phyloP scores from a whole-genome alignment of 2,888 invertebrate species.

The Tanypteryx hageni region DNA sequence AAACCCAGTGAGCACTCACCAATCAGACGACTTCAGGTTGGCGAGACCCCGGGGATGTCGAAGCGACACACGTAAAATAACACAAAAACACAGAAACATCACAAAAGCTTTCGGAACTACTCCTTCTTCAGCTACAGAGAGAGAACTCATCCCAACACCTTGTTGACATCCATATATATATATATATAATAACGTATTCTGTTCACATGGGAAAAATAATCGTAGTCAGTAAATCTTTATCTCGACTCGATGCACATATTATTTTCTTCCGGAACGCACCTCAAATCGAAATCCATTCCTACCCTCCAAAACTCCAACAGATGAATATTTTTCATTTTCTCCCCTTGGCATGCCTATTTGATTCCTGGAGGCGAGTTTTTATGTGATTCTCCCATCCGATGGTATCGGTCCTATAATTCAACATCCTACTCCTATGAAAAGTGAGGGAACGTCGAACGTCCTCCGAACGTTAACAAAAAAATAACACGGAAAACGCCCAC shows the following conservation, averaged over 20 bases:
- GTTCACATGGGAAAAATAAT: background rate
- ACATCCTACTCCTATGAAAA: background rate
- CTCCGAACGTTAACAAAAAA: background rate
- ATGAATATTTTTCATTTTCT: constrained; percentile 4
- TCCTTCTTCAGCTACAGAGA: no score
- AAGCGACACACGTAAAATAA: no score
- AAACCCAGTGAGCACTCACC: no score
- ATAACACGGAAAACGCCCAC: background rate
- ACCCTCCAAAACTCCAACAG: background rate
- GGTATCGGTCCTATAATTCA: constrained; percentile 48
- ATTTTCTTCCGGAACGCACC: constrained; percentile 18
- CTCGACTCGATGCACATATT: background rate
- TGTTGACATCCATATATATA: no score
- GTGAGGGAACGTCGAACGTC: background rate
- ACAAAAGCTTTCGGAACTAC: no score
- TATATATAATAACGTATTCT: no score
- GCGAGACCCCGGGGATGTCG: no score
- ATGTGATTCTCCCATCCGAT: constrained; percentile 48
- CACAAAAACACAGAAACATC: no score
- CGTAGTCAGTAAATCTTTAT: constrained; percentile 25
- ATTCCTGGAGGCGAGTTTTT: constrained; percentile 46
- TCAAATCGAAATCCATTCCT: background rate
- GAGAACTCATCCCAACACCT: no score
- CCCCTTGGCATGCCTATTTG: constrained; percentile 30
- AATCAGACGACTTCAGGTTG: no score